phyloP scores from a whole-genome alignment of 2,113 vertebrate genomes.

The Callaeas wilsoni region DNA sequence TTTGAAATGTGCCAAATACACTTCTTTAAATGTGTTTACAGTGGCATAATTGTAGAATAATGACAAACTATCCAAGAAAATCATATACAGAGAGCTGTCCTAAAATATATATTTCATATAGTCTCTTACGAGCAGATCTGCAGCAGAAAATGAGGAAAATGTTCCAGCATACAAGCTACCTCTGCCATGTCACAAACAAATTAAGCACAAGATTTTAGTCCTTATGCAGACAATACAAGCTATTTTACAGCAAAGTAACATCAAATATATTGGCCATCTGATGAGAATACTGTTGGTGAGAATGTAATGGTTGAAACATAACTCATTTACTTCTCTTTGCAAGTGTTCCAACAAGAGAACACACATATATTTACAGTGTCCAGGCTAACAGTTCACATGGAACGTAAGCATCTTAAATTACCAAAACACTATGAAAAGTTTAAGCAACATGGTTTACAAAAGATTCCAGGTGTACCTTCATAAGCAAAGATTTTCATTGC shows the following conservation, averaged over 20 bases:
- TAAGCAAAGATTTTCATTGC: not conserved
- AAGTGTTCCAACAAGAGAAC: not conserved
- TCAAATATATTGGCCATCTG: not conserved
- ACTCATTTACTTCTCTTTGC: not conserved
- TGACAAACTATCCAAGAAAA: not conserved
- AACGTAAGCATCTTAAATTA: not conserved
- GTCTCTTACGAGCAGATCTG: not conserved
- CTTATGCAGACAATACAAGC: not conserved
- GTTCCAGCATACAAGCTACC: not conserved
- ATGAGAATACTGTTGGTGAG: not conserved
- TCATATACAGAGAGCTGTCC: not conserved
- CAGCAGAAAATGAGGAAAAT: not conserved
- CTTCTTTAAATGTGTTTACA: not conserved
- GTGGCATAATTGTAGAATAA: not conserved
- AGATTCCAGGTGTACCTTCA: not conserved
- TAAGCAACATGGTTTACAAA: not conserved
- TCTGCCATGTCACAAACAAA: not conserved
- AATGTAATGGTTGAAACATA: not conserved
- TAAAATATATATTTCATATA: not conserved
- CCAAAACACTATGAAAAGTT: not conserved
- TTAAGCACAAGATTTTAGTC: not conserved
- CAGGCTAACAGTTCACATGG: not conserved
- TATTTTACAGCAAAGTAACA: not conserved
- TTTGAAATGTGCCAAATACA: not conserved
- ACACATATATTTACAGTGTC: not conserved